Evolutionary conservation across 2,888 invertebrate genomes (phyloP).

Genomic region (Euclidia mi): DNA sequence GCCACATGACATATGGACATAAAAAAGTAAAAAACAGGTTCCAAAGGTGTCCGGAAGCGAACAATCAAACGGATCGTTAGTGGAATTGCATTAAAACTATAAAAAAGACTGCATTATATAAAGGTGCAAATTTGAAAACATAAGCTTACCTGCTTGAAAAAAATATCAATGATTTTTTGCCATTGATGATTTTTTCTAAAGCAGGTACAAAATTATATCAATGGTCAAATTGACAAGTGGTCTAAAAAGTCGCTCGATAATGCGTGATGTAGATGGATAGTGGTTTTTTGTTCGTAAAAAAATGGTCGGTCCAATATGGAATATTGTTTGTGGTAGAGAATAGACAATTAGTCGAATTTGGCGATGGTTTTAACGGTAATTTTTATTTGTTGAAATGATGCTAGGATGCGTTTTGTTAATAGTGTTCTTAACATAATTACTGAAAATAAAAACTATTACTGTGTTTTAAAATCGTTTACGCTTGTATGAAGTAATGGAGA

Average conservation of each 20-base stretch:
- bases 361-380: background rate
- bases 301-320: slow-evolving; percentile 31
- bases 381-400: background rate
- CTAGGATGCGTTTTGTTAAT: background rate
- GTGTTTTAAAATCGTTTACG: too few relatives aligned
- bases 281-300: slow-evolving; percentile 51
- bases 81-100: slow-evolving; percentile 76
- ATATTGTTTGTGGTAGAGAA: slow-evolving; percentile 16
- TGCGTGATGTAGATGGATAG: slow-evolving; percentile 75
- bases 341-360: slow-evolving; percentile 1
- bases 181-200: too few relatives aligned
- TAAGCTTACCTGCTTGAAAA: slow-evolving; percentile 59
- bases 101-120: slow-evolving; percentile 75
- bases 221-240: slow-evolving; percentile 79
- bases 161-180: too few relatives aligned
- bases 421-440: too few relatives aligned
- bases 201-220: too few relatives aligned
- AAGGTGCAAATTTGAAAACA: slow-evolving; percentile 81
- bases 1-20: slow-evolving; percentile 46
- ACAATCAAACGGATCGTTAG: slow-evolving; percentile 80
- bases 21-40: slow-evolving; percentile 53
- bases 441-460: too few relatives aligned
- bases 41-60: slow-evolving; percentile 72
- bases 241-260: slow-evolving; percentile 71
- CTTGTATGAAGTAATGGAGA: too few relatives aligned